Base-by-base conservation (phyloP, 2,113 vertebrate genomes). In the Aplodontia rufa region DNA sequence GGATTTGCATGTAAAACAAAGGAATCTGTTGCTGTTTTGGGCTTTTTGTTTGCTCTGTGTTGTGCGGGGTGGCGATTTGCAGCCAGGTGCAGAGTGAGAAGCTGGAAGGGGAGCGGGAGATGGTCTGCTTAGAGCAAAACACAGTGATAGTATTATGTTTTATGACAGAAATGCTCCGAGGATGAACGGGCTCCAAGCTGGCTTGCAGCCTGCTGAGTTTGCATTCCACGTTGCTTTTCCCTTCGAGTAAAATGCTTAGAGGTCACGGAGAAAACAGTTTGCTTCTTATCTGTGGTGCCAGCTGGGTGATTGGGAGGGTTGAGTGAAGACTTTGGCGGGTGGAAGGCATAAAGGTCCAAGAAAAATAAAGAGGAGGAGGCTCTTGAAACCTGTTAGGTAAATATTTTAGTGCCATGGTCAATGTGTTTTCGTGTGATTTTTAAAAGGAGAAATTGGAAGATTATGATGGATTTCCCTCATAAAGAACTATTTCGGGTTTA, bases 1-100 rank as follows among this genome's bases (percentile, higher is more conserved):
- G 98, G 99, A 98, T 98, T 97, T 97, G 98, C 98, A 62, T 47
- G 98, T 92, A 47, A 96, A 98, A 98, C 98, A 98, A 98, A 98
- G 98, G 97, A 93, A 97, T 98, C 98, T 98, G 98, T 95, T 96
- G 98, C 98, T 97, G 98, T 26, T 87, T 0, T n/a, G 2, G 47
- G 98, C 86, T 97, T 88, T 90, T 93, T 80, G 92, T 93, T 62
- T n/a, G 96, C 35, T 53, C 49, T 69, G 85, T 42, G 93, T 74
- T 58, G 35, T 51, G 60, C 47, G 92, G 92, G 95, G 94, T 96
- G 8, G 6, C 32, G 55, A 20, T 97, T 96, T 58, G 90, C 96
- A 71, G 97, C 90, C 98, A 95, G 98, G 98, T 97, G 97, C 96
- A 32, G 86, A 91, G 90, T 24, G 47, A 95, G 96, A 91, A 55